Evolutionary conservation across 2,888 invertebrate species (phyloP).

Genomic region (Noctua janthe): DNA sequence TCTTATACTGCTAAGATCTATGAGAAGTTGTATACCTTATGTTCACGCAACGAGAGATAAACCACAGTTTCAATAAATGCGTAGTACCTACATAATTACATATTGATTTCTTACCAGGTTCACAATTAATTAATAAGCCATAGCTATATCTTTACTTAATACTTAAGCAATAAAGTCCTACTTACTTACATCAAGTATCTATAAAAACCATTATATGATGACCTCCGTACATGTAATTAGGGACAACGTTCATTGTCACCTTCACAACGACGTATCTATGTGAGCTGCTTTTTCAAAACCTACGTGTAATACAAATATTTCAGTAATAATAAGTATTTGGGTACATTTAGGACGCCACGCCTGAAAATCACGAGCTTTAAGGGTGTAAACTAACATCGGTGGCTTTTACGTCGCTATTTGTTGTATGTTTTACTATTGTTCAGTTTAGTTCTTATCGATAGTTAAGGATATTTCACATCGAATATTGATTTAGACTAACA

Average conservation of each 20-base stretch:
- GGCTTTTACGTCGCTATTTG: conserved; percentile 23
- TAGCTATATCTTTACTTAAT: not conserved
- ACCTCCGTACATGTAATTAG: not conserved
- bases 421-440: conserved; percentile 17
- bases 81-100: not conserved
- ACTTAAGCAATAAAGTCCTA: not conserved
- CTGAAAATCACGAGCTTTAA: conserved; percentile 25
- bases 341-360: conserved; percentile 23
- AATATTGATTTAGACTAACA: not conserved
- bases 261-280: not conserved
- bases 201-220: not conserved
- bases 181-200: not conserved
- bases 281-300: conserved; percentile 9
- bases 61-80: not conserved
- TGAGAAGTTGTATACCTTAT: not conserved
- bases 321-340: conserved; percentile 11
- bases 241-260: conserved; percentile 5
- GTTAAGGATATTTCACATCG: not conserved
- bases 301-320: conserved; percentile 8
- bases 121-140: not conserved
- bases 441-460: not conserved
- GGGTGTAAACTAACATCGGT: conserved; percentile 3
- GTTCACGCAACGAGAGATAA: not conserved
- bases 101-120: not conserved
- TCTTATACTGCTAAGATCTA: not conserved